These are phyloP conservation scores for Lota lota DNA, from an alignment of 2,113 vertebrate genomes.

Conservation along the genomic window DNA sequence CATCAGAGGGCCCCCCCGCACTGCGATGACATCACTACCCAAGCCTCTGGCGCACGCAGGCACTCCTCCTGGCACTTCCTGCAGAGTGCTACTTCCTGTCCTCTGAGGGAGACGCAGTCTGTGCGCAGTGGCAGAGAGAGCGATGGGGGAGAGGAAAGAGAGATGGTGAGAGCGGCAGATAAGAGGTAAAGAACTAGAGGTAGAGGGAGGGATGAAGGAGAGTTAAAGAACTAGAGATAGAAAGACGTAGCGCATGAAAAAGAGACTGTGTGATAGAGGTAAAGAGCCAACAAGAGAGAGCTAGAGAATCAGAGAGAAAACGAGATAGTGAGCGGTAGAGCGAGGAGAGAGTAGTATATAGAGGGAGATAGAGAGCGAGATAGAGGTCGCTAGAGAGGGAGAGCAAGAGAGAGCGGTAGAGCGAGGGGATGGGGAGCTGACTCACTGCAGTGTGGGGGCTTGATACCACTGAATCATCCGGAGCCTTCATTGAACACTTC, in stretches of 20 bases:
- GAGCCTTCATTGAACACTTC: constrained; percentile 59
- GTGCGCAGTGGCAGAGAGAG: neutral
- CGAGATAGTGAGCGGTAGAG: neutral
- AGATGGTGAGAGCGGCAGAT: no score
- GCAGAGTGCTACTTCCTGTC: no score
- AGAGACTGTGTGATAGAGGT: no score
- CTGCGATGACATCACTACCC: no score
- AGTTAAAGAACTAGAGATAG: no score
- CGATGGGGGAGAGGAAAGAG: neutral
- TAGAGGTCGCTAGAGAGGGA: neutral
- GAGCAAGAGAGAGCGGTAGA: neutral
- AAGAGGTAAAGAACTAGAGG: no score
- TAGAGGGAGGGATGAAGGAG: no score
- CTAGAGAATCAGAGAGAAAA: neutral
- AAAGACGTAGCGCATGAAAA: no score
- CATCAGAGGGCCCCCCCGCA: no score
- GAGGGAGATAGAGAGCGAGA: neutral
- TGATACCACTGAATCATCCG: constrained; percentile 54
- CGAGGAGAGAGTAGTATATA: neutral
- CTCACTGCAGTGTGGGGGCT: constrained; percentile 50
- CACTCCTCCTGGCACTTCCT: no score
- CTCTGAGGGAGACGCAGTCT: neutral
- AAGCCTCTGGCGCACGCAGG: no score
- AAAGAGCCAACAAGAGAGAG: no score
- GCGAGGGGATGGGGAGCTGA: constrained; percentile 44